Evolutionary conservation across 2,797 vertebrate genomes (phyloP), one percentile per base, ranked within the genome.

Genomic region (Falco rusticolus): DNA sequence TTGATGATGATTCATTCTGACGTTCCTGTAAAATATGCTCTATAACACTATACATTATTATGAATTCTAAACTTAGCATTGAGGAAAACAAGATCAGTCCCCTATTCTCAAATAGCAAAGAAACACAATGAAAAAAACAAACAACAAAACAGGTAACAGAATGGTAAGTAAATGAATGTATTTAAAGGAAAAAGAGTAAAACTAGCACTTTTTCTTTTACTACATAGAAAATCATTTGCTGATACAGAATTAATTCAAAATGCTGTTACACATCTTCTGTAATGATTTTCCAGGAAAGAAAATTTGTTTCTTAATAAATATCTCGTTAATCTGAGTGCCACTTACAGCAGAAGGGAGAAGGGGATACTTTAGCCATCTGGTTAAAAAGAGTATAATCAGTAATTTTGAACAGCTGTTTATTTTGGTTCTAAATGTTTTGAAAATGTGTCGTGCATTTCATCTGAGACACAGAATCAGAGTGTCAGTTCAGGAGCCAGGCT

Each of bases 1-100:
- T 63, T 93, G 59, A 97, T 79, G 84, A 53, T 79, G 56, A 96
- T 92, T 95, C 31, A 69, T 96, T 95, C 68, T 95, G 74, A 90
- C 24, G 93, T 47, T 77, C 34, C 51, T 70, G 59, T 78, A 96
- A 97, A 96, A 82, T 78, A 77, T 61, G 12, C 33, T 93, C 66
- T 91, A 89, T 90, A 43, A 51, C 22, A 29, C 29, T 69, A 74
- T 68, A 87, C 95, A 84, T 91, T 81, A 84, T 81, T 84, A 93
- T 94, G 53, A 96, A 63, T 89, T 63, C 48, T 74, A 41, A 89
- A 90, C 57, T 84, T 8, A 47, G 10, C 39, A 34, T 5, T 74
- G 60, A 93, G 34, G 39, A 91, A 94, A 96, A 89, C 26, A 87
- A 72, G 43, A 81, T 25, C 9, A 57, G 39, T 60, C 15, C 11